Evolutionary conservation across 2,888 invertebrate genomes (phyloP), one percentile per base, ranked within the genome.

Genomic region (Andrena fulva): DNA sequence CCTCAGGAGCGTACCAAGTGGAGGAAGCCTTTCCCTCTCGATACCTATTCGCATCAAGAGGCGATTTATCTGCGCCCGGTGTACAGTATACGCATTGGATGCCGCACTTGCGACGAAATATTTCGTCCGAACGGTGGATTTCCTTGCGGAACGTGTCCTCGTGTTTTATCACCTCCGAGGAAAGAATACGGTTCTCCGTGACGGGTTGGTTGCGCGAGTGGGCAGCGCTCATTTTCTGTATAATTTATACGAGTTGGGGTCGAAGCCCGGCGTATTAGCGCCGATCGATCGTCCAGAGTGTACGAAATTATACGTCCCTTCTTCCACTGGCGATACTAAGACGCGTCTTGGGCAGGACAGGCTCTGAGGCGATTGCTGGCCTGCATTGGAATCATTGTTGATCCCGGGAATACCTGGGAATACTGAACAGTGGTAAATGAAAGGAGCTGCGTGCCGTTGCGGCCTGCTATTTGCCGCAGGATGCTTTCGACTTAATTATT

Each of bases 381-480:
- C 48, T 35, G 78, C 78, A 78, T 75, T n/a, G 54, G 68, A 78
- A 78, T 75, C 48, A 68, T 75, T 68, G 54, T 42, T 75, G 48
- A 78, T 68, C 20, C 27, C 3, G 4, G 10, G 48, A 68, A 67
- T 63, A 63, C 24, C 4, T 67, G 54, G 2, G 68, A 78, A 78
- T 75, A 63, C 54, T 54, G 63, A 78, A 12, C 6, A 56, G 54
- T n/a, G 27, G 62, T 4, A 48, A 54, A 54, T 27, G 8, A 20
- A 42, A 5, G 16, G 42, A 16, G 42, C 42, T 16, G 4, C 42
- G 42, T 16, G 16, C 4, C 42, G 42, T 42, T 16, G 42, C 42
- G 16, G 42, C 42, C 42, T 42, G 16, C 42, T 16, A 42, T 16
- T 42, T 42, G 16, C 42, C 42, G 12, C 42, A 42, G 42, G 42